Evolutionary conservation across 1,140 invertebrate species (phyloP).

Genomic region (Elymnias hypermnestra): DNA sequence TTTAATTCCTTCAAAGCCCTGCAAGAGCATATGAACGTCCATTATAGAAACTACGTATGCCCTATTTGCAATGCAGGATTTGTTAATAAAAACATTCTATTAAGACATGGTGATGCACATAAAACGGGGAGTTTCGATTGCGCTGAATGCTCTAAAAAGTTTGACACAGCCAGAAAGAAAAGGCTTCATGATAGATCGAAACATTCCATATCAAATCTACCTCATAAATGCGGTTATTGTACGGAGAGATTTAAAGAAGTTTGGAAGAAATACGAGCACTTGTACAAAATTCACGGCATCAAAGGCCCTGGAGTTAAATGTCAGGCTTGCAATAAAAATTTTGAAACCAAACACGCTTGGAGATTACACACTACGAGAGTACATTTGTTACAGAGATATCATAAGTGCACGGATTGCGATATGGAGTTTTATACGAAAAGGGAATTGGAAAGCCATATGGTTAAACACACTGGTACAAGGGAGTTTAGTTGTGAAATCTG

Average conservation of each 20-base stretch:
- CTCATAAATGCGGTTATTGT: constrained; percentile 39
- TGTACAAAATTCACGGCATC: constrained; percentile 43
- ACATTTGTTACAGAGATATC: constrained; percentile 49
- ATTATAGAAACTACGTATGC: constrained; percentile 44
- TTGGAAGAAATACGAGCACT: constrained; percentile 36
- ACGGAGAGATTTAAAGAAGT: constrained; percentile 39
- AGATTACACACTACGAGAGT: constrained; percentile 45
- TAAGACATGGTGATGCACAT: constrained; percentile 34
- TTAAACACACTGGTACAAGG: constrained; percentile 73
- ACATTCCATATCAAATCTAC: constrained; percentile 23
- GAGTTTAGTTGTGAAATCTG: constrained; percentile 76
- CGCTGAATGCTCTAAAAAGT: constrained; percentile 23
- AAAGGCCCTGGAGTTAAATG: constrained; percentile 41
- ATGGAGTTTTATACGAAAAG: constrained; percentile 48
- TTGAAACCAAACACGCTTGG: constrained; percentile 35
- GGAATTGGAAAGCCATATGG: constrained; percentile 66
- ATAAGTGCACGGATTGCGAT: constrained; percentile 55
- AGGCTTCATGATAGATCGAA: constrained; percentile 25
- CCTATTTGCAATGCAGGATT: constrained; percentile 39
- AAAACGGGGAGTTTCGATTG: constrained; percentile 31
- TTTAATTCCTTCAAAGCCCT: constrained; percentile 42
- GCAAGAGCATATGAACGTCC: constrained; percentile 38
- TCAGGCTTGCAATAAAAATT: constrained; percentile 52
- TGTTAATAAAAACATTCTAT: constrained; percentile 46
- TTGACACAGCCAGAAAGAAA: constrained; percentile 34